These are phyloP conservation scores for Cyanoramphus novaezelandiae DNA, from an alignment of 2,113 vertebrate species.

Conservation along the genomic window DNA sequence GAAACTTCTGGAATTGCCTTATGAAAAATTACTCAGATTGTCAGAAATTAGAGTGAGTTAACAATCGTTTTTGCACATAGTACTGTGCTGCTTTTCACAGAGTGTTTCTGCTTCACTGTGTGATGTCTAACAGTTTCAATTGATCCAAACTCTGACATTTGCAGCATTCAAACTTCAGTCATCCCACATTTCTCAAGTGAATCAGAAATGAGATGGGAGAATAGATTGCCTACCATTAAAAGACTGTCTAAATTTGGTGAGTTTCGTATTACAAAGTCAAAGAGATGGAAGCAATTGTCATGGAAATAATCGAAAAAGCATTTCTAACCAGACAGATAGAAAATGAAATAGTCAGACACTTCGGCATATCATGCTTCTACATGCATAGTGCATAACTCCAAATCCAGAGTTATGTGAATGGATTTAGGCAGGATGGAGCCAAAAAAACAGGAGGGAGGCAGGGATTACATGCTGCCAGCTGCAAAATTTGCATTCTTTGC, in stretches of 20 bases:
- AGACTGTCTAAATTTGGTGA: not conserved
- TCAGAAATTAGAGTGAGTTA: not conserved
- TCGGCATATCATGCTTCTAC: conserved; percentile 16
- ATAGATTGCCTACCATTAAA: not conserved
- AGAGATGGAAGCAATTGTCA: not conserved
- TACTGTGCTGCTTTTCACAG: not conserved
- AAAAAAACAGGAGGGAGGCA: not conserved
- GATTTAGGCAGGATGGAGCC: conserved; percentile 13
- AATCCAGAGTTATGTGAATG: conserved; percentile 27
- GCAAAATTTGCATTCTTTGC: conserved; percentile 31
- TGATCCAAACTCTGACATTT: not conserved
- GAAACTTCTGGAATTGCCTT: not conserved
- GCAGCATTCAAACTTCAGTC: not conserved
- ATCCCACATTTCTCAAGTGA: not conserved
- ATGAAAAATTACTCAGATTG: not conserved
- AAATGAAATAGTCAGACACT: not conserved
- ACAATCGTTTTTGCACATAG: not conserved
- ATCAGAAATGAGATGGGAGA: not conserved
- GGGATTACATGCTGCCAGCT: conserved; percentile 38
- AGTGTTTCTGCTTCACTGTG: not conserved
- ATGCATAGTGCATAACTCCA: conserved; percentile 1
- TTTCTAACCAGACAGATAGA: not conserved
- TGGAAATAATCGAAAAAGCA: not conserved
- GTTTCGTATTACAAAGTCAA: not conserved
- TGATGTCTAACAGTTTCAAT: not conserved